Evolutionary conservation across 2,888 invertebrate species (phyloP), one percentile per base, ranked within the genome.

Genomic region (Podabrus alpinus): DNA sequence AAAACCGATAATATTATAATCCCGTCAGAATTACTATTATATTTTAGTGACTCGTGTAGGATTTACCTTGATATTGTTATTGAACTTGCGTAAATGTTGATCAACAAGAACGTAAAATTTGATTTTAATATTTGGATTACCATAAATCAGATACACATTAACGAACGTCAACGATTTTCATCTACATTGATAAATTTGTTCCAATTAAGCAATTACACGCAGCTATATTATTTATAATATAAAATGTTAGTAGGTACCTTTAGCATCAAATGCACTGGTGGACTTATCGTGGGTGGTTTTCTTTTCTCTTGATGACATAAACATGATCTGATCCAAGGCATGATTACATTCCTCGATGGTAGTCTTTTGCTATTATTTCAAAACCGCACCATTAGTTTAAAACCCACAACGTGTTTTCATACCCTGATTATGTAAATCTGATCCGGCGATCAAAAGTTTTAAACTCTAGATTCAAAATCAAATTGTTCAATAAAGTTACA

Each of bases 261-360:
- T 78, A 88, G 82, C 76, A 88, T 82, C 75, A 88, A 84, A 85
- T 88, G 88, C 78, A 88, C 86, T 68, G 88, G 88, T 60, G 88
- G 87, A 81, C 88, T 88, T 80, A 88, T 88, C 59, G 86, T 85
- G 29, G 88, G 88, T 25, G 84, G 79, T 79, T 86, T 87, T 84
- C 88, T 88, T 84, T 87, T 88, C 79, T 88, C 87, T 79, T 88
- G 87, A 74, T 88, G 87, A 81, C 88, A 88, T 80, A 88, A 83
- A 80, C 88, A 88, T 71, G 87, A 87, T 80, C 87, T 87, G 80
- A 88, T 87, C 88, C 88, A 88, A 82, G 88, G 88, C 88, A 88
- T 88, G 79, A 81, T 84, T 72, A 72, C 61, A 75, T 72, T 71
- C 71, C 74, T 69, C 45, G 61, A 59, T 61, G 66, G 45, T 61